Percentiles rank a stretch among this genome's conserved stretches.
Conservation (phyloP, 2,888 invertebrate species). For the Zaprionus lineosus region DNA sequence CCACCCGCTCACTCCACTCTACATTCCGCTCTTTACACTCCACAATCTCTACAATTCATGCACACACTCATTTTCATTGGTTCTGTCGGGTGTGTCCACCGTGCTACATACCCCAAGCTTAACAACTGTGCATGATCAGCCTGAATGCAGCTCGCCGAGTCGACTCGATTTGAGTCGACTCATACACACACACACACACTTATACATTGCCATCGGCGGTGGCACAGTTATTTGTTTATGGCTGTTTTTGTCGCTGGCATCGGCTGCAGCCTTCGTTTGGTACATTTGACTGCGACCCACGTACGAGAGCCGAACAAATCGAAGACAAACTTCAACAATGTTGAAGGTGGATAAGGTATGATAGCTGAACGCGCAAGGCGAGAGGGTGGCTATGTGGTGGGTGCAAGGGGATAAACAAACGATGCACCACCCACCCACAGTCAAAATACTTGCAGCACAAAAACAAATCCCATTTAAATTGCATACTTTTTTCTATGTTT, state of each 20-base stretch:
- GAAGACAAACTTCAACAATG: slow-evolving; percentile 70
- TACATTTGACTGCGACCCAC: slow-evolving; percentile 60
- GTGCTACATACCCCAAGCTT: slow-evolving; percentile 35
- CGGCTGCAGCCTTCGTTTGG: slow-evolving; percentile 43
- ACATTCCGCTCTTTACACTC: too few relatives aligned
- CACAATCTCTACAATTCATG: too few relatives aligned
- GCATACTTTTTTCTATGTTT: slow-evolving; percentile 3
- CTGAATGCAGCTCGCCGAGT: slow-evolving; percentile 51
- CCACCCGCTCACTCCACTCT: slow-evolving; percentile 1
- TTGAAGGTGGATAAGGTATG: slow-evolving; percentile 29
- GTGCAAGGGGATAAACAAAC: not conserved
- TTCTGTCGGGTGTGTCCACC: slow-evolving; percentile 45
- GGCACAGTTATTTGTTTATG: slow-evolving; percentile 61
- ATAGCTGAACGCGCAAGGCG: not conserved
- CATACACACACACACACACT: not conserved
- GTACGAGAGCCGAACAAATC: slow-evolving; percentile 71
- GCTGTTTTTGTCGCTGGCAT: slow-evolving; percentile 45
- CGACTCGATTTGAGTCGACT: not conserved
- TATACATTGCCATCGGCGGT: slow-evolving; percentile 54
- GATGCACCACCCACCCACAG: slow-evolving; percentile 40
- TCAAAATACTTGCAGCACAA: slow-evolving; percentile 1
- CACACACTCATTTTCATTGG: slow-evolving; percentile 5
- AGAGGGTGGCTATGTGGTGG: too few relatives aligned
- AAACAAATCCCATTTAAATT: slow-evolving; percentile 16
- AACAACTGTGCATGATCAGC: slow-evolving; percentile 56